Base-by-base conservation (phyloP, 2,888 invertebrate genomes). In the Oscheius myriophilus region DNA sequence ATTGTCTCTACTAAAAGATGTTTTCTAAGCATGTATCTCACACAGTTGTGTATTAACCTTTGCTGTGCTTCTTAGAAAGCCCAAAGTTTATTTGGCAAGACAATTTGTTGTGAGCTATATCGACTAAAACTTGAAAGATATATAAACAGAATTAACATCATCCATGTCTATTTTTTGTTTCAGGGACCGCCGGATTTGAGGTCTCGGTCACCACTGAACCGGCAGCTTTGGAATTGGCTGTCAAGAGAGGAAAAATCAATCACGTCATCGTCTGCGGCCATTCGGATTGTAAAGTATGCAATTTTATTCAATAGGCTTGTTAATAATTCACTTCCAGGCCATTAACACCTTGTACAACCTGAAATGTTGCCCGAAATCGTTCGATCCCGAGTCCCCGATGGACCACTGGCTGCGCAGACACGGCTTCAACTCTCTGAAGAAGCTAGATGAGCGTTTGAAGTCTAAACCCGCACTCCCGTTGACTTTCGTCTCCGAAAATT, bases 191-290 rank as follows among this genome's bases (percentile, higher is more conserved):
- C 4, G 84, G 83, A 11, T 82, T 79, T 54, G 86, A 86, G 72
- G 83, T 86, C 87, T 91, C 92, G 85, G 93, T 93, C 6, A 93
- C 94, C 82, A 95, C 95, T 81, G 96, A 97, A 88, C 95, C 96
- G 11, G 96, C 95, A 7, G 96, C 95, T 4, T 88, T 97, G 79
- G 96, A 97, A 88, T 90, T 97, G 64, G 95, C 94, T 26, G 96
- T 96, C 87, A 91, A 95, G 23, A 91, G 94, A 49, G 95, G 95
- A 86, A 91, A 93, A 82, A 94, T 96, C 75, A 90, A 92, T 70
- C 94, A 96, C 86, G 92, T 97, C 23, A 84, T 96, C 74, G 94
- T 97, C 2, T 96, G 96, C 87, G 97, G 97, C 0, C 96, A 97
- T 87, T 95, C 96, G 72, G 96, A 97, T 87, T 97, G 97, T 87